A percentile compares a stretch with the other conserved stretches of the same genome.
Evolutionary conservation across 2,797 vertebrate species (phyloP).

Genomic region (Staurois parvus): DNA sequence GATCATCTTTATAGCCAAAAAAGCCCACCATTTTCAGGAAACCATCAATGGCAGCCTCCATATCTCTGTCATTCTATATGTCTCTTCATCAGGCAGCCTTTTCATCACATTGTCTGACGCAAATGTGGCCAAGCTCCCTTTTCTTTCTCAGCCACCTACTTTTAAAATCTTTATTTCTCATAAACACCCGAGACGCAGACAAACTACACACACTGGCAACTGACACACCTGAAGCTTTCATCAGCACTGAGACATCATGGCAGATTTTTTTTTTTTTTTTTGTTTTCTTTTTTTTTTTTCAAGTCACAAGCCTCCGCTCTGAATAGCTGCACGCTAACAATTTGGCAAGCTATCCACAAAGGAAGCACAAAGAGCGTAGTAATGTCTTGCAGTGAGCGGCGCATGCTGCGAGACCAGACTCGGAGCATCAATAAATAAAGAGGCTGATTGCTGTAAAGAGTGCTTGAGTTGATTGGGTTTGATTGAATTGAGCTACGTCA

Average conservation of each 20-base stretch:
- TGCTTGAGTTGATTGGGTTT: constrained; percentile 54
- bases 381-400: constrained; percentile 22
- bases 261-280: not conserved
- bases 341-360: constrained; percentile 52
- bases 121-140: not conserved
- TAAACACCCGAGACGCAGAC: not conserved
- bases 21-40: too few relatives aligned
- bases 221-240: not conserved
- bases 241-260: constrained; percentile 5
- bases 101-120: too few relatives aligned
- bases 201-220: not conserved
- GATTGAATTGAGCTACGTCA: constrained; percentile 56
- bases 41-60: too few relatives aligned
- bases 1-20: too few relatives aligned
- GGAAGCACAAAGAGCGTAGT: constrained; percentile 52
- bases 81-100: too few relatives aligned
- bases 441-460: constrained; percentile 48
- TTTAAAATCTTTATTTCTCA: not conserved
- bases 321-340: constrained; percentile 55
- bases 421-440: constrained; percentile 53
- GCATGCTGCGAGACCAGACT: constrained; percentile 47
- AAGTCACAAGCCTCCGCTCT: constrained; percentile 10
- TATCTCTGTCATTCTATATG: too few relatives aligned
- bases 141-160: not conserved
- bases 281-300: not conserved